phyloP scores from a whole-genome alignment of 2,113 vertebrate species.

The Sakesphorus luctuosus region DNA sequence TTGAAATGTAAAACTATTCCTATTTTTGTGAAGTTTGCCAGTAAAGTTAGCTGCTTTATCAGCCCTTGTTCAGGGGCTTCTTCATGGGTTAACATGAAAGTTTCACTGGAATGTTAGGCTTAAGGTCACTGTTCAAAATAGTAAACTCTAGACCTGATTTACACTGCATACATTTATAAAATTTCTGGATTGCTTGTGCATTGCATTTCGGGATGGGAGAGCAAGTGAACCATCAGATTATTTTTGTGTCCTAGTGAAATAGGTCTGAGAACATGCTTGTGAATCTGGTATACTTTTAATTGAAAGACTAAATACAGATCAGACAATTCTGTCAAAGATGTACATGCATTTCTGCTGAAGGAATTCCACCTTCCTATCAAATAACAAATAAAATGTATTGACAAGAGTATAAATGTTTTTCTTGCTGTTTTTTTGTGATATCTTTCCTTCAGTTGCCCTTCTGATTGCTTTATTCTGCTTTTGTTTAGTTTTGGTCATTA shows the following conservation, averaged over 20 bases:
- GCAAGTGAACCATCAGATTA: not conserved
- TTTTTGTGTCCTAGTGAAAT: not conserved
- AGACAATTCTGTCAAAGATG: not conserved
- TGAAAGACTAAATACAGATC: not conserved
- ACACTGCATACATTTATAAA: not conserved
- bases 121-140: not conserved
- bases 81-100: not conserved
- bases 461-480: not conserved
- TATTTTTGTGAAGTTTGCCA: not conserved
- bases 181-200: not conserved
- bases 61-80: not conserved
- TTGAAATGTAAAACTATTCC: constrained; percentile 15
- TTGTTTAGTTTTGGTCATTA: not conserved
- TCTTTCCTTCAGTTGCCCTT: not conserved
- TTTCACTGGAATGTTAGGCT: not conserved
- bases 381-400: not conserved
- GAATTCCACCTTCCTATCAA: not conserved
- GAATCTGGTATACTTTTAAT: not conserved
- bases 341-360: not conserved
- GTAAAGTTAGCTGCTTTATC: not conserved
- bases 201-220: not conserved
- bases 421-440: not conserved
- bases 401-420: not conserved
- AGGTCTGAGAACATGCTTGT: not conserved
- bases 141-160: not conserved